phyloP scores from a whole-genome alignment of 2,113 vertebrate species.

The Hippocampus guttulatus region DNA sequence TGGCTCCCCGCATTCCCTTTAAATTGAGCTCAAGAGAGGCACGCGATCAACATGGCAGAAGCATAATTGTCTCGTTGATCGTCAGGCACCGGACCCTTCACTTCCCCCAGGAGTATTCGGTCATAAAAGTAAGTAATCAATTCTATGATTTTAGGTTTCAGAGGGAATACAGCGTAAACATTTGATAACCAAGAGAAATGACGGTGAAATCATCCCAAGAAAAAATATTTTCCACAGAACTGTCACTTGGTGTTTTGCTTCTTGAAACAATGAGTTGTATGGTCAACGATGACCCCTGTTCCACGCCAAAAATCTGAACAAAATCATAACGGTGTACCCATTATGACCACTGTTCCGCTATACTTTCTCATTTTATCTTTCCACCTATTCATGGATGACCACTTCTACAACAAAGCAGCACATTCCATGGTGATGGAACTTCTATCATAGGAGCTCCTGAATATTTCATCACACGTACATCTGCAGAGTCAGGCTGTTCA shows the following conservation, averaged over 20 bases:
- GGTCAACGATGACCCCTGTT: not conserved
- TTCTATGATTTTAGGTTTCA: too few relatives aligned
- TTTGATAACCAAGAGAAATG: too few relatives aligned
- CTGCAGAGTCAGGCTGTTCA: not conserved
- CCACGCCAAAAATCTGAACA: not conserved
- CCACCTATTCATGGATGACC: not conserved
- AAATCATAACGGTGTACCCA: not conserved
- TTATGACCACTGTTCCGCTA: not conserved
- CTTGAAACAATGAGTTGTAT: not conserved
- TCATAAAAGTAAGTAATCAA: too few relatives aligned
- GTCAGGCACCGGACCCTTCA: too few relatives aligned
- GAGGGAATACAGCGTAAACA: too few relatives aligned
- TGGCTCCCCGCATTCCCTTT: too few relatives aligned
- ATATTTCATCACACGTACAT: not conserved
- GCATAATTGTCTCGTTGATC: too few relatives aligned
- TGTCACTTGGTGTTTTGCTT: not conserved
- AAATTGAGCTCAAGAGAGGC: too few relatives aligned
- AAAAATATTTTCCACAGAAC: not conserved
- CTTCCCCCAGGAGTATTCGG: too few relatives aligned
- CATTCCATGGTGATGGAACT: not conserved
- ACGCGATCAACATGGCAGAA: too few relatives aligned
- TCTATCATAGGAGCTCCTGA: not conserved
- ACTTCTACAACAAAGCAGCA: constrained; percentile 2
- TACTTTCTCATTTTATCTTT: not conserved
- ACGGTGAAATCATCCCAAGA: too few relatives aligned